Base-by-base conservation (phyloP, 2,113 vertebrate species). In the Trematocara zebra region DNA sequence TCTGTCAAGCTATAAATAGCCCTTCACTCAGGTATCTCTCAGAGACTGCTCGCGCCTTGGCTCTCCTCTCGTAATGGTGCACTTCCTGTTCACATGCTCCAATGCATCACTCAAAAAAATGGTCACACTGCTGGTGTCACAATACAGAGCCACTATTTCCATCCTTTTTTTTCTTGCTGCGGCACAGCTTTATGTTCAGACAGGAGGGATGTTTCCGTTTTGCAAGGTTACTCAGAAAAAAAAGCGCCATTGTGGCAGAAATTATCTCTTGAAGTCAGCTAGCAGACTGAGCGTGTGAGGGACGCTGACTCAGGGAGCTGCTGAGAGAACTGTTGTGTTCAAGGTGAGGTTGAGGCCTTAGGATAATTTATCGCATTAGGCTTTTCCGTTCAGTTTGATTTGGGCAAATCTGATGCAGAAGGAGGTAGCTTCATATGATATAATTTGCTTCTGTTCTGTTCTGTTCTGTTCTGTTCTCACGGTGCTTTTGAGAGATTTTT, bases 1-100 rank as follows among this genome's bases (percentile, higher is more conserved):
- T 92, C 88, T 80, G 79, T 93, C 35, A 80, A 54, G 80, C 94
- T 96, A 96, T 93, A 96, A 95, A 95, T 96, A 95, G 90, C 72
- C 44, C 87, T 85, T 90, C 78, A 86, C 92, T 93, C 90, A 93
- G 91, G 91, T 92, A 89, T 88, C 90, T 89, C 92, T 94, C 89
- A 52, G 78, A 91, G 88, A 92, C 52, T 74, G 67, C 86, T 90
- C 88, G 81, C 85, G 89, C 78, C 89, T 88, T 40, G 61, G 82
- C 85, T 89, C 86, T 81, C 80, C 87, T 87, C 78, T 76, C 74
- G n/a, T 88, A 84, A 85, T 82, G 59, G 59, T 92, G 88, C 90
- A 79, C 82, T 89, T 93, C 89, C 89, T 83, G 81, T 85, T 90
- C 33, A n/a, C 78, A 49, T 83, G 80, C 79, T 64, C n/a, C 90